Evolutionary conservation across 2,888 invertebrate genomes (phyloP).

Genomic region (Teleiodes luculella): DNA sequence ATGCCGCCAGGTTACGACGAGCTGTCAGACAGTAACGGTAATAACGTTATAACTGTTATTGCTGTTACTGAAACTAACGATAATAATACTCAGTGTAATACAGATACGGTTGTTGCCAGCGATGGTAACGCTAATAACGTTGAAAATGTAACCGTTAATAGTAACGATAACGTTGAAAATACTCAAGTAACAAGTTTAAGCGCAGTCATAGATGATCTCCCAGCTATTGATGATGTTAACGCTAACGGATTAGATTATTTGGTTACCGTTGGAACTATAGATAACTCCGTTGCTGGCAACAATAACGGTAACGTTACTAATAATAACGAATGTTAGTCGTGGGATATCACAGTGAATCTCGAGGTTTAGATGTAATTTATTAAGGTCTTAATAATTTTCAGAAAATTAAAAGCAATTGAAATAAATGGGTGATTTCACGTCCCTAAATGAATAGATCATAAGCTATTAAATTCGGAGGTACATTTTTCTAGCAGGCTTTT

Average conservation of each 20-base stretch:
- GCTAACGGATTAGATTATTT: constrained; percentile 40
- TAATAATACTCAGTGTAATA: constrained; percentile 2
- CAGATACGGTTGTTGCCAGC: too few species aligned
- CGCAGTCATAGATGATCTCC: constrained; percentile 61
- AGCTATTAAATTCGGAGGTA: too few species aligned
- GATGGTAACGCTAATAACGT: constrained; percentile 13
- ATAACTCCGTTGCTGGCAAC: not conserved
- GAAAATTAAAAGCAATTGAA: too few species aligned
- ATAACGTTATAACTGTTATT: constrained; percentile 6
- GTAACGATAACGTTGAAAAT: constrained; percentile 13
- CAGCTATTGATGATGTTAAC: constrained; percentile 66
- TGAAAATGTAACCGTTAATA: too few species aligned
- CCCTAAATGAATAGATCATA: too few species aligned
- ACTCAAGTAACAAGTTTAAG: constrained; percentile 35
- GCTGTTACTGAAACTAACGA: constrained; percentile 9
- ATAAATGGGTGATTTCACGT: too few species aligned
- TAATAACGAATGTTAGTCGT: constrained; percentile 10
- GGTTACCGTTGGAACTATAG: constrained; percentile 22
- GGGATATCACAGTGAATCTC: not conserved
- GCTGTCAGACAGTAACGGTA: constrained; percentile 31
- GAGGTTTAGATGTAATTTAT: too few species aligned
- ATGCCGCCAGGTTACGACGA: constrained; percentile 69
- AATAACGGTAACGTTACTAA: constrained; percentile 6
- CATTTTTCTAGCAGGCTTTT: too few species aligned
- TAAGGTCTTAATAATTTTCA: too few species aligned